Evolutionary conservation across 2,113 vertebrate species (phyloP).

Genomic region (Colaptes auratus): DNA sequence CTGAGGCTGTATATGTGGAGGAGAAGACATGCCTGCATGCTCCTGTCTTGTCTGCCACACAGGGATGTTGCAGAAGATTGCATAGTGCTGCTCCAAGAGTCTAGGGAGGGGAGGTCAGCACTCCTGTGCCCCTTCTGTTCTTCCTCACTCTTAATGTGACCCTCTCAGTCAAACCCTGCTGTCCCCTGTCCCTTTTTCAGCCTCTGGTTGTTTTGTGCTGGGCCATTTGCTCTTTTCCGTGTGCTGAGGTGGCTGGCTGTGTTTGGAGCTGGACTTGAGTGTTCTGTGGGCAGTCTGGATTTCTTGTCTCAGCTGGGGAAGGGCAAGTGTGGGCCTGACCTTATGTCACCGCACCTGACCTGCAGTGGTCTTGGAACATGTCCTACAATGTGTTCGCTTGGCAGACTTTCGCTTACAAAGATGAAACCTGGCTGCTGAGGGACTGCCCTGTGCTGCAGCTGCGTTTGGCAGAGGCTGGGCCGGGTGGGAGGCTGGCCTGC

Average conservation of each 20-base stretch:
- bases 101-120: background rate
- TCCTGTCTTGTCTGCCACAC: background rate
- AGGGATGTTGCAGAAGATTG: background rate
- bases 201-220: background rate
- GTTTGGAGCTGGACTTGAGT: fast-evolving
- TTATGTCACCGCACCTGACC: background rate
- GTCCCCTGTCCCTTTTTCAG: background rate
- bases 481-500: background rate
- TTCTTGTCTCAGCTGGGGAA: background rate
- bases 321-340: background rate
- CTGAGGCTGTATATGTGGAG: background rate
- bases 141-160: fast-evolving
- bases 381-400: background rate
- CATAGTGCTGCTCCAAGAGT: background rate
- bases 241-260: background rate
- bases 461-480: background rate
- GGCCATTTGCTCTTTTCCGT: background rate
- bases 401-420: background rate
- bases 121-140: background rate
- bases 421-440: fast-evolving
- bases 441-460: background rate
- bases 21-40: background rate
- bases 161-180: background rate
- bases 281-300: background rate
- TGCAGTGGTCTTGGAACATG: background rate